Percentiles rank a stretch among this genome's conserved stretches.
Conservation (phyloP, 2,888 invertebrate genomes). For the Pachliopta kotzebuea region DNA sequence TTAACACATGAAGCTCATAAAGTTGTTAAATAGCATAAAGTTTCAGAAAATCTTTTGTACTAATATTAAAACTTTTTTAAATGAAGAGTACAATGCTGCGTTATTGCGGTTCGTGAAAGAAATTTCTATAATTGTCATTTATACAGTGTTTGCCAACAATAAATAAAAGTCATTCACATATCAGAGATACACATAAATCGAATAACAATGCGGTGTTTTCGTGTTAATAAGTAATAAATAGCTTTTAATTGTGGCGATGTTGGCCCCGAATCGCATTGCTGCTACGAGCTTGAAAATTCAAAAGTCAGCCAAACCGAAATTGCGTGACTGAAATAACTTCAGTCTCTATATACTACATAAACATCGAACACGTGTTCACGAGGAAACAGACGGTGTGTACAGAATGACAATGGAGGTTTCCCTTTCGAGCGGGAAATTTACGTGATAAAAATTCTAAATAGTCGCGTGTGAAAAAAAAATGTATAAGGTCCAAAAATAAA, state of each 20-base stretch:
- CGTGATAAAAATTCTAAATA: slow-evolving; percentile 77
- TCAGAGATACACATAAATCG: slow-evolving; percentile 32
- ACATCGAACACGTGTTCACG: slow-evolving; percentile 71
- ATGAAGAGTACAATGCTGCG: no score
- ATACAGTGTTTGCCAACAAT: background rate
- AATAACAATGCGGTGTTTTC: slow-evolving; percentile 41
- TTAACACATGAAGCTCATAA: no score
- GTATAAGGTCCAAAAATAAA: slow-evolving; percentile 71
- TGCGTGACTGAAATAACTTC: slow-evolving; percentile 74
- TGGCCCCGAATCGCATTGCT: slow-evolving; percentile 44
- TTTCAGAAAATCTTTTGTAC: no score
- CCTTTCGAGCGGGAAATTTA: slow-evolving; percentile 79
- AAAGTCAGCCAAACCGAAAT: slow-evolving; percentile 60
- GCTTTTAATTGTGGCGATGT: slow-evolving; percentile 55
- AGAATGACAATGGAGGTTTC: slow-evolving; percentile 78
- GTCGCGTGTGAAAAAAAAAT: slow-evolving; percentile 75
- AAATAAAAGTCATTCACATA: slow-evolving; percentile 12
- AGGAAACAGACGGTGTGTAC: slow-evolving; percentile 66
- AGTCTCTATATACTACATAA: slow-evolving; percentile 46
- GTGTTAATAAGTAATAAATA: slow-evolving; percentile 58
- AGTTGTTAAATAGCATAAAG: no score
- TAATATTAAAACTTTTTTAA: no score
- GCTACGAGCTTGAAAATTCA: slow-evolving; percentile 57
- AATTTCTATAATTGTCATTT: slow-evolving; percentile 4
- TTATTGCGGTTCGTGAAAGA: background rate